Conservation (phyloP, 1,140 invertebrate species). For the Tetragnatha versicolor region DNA sequence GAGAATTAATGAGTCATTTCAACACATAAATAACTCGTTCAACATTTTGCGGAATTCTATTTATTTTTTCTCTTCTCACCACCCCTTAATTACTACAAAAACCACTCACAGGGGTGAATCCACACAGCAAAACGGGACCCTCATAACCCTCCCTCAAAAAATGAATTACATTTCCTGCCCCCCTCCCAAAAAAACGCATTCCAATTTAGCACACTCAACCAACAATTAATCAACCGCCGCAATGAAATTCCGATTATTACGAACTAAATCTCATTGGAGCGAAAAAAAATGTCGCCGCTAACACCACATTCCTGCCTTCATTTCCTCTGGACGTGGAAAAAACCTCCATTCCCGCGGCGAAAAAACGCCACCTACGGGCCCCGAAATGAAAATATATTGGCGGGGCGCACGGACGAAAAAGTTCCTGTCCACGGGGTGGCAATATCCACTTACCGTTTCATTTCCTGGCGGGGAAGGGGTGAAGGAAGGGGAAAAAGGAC, state of each 20-base stretch:
- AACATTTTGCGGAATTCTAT: too few species aligned
- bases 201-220: not conserved
- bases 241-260: not conserved
- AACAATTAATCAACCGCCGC: not conserved
- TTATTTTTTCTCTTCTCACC: too few species aligned
- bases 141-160: too few species aligned
- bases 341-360: not conserved
- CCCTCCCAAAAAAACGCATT: not conserved
- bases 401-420: not conserved
- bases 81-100: too few species aligned
- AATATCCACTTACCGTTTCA: slow-evolving; percentile 39
- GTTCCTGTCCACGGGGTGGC: not conserved
- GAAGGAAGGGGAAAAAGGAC: slow-evolving; percentile 9
- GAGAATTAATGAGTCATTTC: too few species aligned
- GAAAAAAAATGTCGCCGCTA: not conserved
- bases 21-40: too few species aligned
- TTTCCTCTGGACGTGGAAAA: not conserved
- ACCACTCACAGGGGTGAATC: too few species aligned
- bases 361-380: not conserved
- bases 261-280: not conserved
- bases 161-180: too few species aligned
- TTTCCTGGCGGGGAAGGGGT: slow-evolving; percentile 33
- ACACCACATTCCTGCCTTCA: not conserved
- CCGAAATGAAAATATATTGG: slow-evolving; percentile 16
- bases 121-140: too few species aligned